Conservation (phyloP, 2,797 vertebrate species). For the Apogon hyalosoma region DNA sequence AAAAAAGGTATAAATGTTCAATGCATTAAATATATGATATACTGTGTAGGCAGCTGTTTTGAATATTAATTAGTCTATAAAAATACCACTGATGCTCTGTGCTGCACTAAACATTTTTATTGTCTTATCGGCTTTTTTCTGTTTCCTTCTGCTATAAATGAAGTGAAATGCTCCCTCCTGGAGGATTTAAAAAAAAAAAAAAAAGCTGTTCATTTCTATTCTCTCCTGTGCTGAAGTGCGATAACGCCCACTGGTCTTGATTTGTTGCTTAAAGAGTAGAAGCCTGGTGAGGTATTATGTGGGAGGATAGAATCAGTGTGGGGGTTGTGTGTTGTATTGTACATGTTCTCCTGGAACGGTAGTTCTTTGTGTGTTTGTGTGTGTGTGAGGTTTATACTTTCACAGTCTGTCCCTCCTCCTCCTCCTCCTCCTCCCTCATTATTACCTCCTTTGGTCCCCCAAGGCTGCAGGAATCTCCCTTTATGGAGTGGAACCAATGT, state of each 20-base stretch:
- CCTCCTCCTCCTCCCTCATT: constrained; percentile 50
- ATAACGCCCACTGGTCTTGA: constrained; percentile 77
- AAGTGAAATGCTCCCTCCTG: constrained; percentile 43
- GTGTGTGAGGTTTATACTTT: constrained; percentile 55
- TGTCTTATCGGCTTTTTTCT: constrained; percentile 17
- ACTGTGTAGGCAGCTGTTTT: neutral
- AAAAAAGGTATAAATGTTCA: neutral
- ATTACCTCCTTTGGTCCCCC: constrained; percentile 56
- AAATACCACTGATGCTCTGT: neutral
- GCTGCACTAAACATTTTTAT: constrained; percentile 27
- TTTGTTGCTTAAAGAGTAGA: constrained; percentile 78
- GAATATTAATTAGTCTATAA: neutral
- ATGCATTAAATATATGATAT: neutral
- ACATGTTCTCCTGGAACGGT: constrained; percentile 69
- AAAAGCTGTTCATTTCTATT: constrained; percentile 59
- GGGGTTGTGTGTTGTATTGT: constrained; percentile 74
- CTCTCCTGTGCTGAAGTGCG: constrained; percentile 62
- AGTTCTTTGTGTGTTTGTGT: constrained; percentile 63
- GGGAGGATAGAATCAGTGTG: constrained; percentile 66
- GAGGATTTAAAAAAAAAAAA: constrained; percentile 48
- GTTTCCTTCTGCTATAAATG: constrained; percentile 41
- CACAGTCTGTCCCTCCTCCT: constrained; percentile 48
- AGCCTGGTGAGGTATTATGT: constrained; percentile 78
- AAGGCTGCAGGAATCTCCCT: constrained; percentile 51
- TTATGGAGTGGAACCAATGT: constrained; percentile 45